phyloP scores from a whole-genome alignment of 2,113 vertebrate species.

The Regulus satrapa region DNA sequence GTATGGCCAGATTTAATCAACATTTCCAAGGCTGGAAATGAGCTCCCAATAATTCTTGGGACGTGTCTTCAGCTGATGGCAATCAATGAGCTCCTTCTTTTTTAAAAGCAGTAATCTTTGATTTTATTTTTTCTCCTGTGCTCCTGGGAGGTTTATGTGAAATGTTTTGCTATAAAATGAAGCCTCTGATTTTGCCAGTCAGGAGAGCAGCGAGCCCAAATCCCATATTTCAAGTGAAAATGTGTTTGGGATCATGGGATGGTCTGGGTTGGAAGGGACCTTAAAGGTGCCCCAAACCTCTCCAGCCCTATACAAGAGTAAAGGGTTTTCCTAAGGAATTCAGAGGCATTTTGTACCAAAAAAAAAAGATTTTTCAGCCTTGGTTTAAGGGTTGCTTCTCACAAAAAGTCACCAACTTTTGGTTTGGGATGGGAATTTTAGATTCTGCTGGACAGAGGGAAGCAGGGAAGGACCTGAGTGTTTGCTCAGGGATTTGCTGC shows the following conservation, averaged over 20 bases:
- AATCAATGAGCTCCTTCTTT: not conserved
- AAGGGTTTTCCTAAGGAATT: not conserved
- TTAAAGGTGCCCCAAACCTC: not conserved
- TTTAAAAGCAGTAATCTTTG: not conserved
- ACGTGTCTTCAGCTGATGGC: not conserved
- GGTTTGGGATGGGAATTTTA: not conserved
- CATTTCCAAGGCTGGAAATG: constrained; percentile 13
- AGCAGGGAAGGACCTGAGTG: not conserved
- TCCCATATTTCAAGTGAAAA: not conserved
- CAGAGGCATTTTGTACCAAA: not conserved
- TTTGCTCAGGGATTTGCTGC: not conserved
- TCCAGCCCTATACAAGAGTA: not conserved
- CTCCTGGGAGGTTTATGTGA: not conserved
- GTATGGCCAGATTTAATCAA: not conserved
- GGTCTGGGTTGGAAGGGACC: not conserved
- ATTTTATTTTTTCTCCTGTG: not conserved
- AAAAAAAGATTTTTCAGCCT: not conserved
- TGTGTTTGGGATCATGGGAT: not conserved
- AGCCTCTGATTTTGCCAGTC: not conserved
- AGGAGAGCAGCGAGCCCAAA: not conserved
- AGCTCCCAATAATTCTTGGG: not conserved
- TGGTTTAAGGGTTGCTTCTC: not conserved
- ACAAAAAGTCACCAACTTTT: not conserved
- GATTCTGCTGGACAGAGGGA: not conserved
- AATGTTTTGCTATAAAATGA: not conserved